Conservation (phyloP, 2,113 vertebrate genomes). For the Myotis lucifugus region DNA sequence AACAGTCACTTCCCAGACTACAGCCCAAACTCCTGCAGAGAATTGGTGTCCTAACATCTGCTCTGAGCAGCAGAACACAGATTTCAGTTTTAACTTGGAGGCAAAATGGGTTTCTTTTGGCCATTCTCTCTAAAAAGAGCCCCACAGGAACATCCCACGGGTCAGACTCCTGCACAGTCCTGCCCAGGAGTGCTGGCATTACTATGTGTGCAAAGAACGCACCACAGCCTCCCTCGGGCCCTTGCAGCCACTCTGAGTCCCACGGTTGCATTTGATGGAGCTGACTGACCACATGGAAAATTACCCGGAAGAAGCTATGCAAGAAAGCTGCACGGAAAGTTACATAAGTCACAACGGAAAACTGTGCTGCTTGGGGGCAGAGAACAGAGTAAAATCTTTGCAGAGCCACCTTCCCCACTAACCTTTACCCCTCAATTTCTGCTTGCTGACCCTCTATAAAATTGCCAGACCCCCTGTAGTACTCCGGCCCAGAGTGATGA, state of each 20-base stretch:
- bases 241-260: background rate
- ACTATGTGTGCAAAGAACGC: background rate
- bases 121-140: background rate
- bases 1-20: conserved; percentile 50
- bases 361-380: background rate
- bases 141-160: background rate
- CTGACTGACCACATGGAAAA: background rate
- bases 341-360: background rate
- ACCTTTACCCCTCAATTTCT: background rate
- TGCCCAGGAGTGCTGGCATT: background rate
- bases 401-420: background rate
- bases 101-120: background rate
- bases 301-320: background rate
- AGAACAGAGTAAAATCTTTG: background rate
- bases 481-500: background rate
- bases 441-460: background rate
- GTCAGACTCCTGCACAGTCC: background rate
- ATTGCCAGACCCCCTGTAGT: background rate
- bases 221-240: no score
- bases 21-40: conserved; percentile 5
- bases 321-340: conserved; percentile 7
- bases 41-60: conserved; percentile 12
- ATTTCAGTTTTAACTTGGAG: background rate
- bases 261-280: background rate
- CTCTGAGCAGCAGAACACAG: conserved; percentile 6